Evolutionary conservation across 2,113 vertebrate genomes (phyloP), one percentile per base, ranked within the genome.

Genomic region (Podarcis raffonei): DNA sequence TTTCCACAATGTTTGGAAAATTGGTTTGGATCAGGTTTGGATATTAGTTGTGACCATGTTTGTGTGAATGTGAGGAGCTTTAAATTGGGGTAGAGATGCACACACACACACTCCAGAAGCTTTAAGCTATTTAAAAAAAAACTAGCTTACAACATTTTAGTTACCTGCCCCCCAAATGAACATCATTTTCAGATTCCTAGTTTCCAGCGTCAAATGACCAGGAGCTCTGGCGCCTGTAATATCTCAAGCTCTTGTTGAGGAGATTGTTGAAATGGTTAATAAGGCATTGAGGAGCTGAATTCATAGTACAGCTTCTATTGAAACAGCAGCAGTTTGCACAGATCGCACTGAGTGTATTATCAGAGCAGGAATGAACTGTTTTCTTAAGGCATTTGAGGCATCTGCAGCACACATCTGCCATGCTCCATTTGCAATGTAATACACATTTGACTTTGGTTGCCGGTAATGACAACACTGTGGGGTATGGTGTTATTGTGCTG

Each of bases 1-100:
- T 0, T 0, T 30, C 42, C 1, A 15, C 25, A 42, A 11, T 42
- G 39, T 42, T 42, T 42, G 39, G 39, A 42, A 42, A 42, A 42
- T 12, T 87, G n/a, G 25, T 87, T 79, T 80, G 4, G 37, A 88
- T 62, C 3, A 42, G 27, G n/a, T 15, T 23, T 82, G 66, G 87
- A 27, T 32, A 12, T 53, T 15, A 16, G 66, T 53, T 53, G 48
- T 53, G 48, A 53, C 48, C 37, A 6, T 37, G 6, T 42, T 13
- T 32, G 22, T 81, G 20, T 25, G n/a, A 37, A 9, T 57, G 78
- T 69, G 2, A 83, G 81, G 35, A 77, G 48, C 2, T 59, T 78
- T 86, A 8, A 30, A 65, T 32, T 86, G 27, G 27, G 30, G 11
- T 5, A 86, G 37, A 66, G 20, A 16, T 27, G 20, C 48, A 48